phyloP scores from a whole-genome alignment of 2,113 vertebrate genomes.

The Callithrix jacchus region DNA sequence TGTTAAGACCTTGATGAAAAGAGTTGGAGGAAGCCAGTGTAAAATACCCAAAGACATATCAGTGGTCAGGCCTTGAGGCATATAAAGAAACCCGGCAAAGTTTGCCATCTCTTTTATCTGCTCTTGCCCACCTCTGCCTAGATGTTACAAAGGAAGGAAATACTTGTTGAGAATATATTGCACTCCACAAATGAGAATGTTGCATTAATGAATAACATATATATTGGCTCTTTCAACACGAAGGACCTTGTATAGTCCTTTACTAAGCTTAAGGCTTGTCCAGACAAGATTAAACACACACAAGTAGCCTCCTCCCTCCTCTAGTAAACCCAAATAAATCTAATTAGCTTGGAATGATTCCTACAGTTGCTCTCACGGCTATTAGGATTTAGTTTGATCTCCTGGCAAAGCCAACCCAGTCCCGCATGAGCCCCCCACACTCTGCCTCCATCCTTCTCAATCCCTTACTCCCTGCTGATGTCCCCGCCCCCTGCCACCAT shows the following conservation, averaged over 20 bases:
- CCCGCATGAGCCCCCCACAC: neutral
- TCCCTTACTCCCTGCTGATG: neutral
- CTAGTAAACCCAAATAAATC: neutral
- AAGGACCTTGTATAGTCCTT: neutral
- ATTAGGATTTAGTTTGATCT: neutral
- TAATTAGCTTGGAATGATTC: neutral
- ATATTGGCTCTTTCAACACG: neutral
- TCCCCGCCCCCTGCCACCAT: fast-evolving
- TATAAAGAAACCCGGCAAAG: neutral
- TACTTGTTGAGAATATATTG: neutral
- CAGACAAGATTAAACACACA: neutral
- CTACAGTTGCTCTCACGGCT: neutral
- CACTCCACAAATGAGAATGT: neutral
- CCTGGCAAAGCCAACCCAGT: neutral
- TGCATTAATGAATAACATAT: neutral
- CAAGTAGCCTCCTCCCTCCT: neutral
- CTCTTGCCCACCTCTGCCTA: neutral
- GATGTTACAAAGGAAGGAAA: neutral
- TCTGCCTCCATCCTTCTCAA: neutral
- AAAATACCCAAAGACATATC: neutral
- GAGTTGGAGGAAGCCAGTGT: neutral
- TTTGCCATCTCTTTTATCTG: neutral
- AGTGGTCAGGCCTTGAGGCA: neutral
- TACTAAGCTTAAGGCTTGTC: neutral
- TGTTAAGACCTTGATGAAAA: neutral